Base-by-base conservation (phyloP, 2,888 invertebrate genomes). In the Busseola fusca region DNA sequence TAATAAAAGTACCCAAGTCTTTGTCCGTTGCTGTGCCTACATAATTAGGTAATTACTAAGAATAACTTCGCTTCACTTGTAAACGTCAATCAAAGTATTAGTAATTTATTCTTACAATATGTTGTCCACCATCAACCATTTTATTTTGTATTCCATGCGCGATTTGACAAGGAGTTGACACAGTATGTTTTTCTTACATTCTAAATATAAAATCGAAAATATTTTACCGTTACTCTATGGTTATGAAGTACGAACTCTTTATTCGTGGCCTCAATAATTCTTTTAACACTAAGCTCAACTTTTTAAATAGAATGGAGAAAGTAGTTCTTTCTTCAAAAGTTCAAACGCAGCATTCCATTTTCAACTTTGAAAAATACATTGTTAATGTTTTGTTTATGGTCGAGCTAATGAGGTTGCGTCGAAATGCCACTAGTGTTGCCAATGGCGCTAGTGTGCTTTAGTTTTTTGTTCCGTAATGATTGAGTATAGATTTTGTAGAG, bases 231-330 rank as follows among this genome's bases (percentile, higher is more conserved):
- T 85, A 76, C 64, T 56, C 64, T 42, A 74, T 75, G 64, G 63
- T 78, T 72, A 79, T 74, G 59, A 74, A 78, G 81, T 80, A 75
- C 58, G 56, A 83, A 83, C 76, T 73, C 76, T 74, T 77, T 80
- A 77, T 78, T 69, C 74, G 67, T 72, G 82, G 58, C 84, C 84
- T 74, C 86, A 82, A 77, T 85, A 80, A 71, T 67, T 60, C 68
- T 71, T 74, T 81, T 75, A 75, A 81, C 72, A 84, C 58, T 69
- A 80, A 82, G 83, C 76, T 54, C 74, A 72, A 74, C 70, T 78
- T 80, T 81, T 82, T 80, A 84, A 86, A 85, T 74, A 81, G 83
- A 80, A 84, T 82, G 63, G 75, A 83, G 86, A 86, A 85, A 84
- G 83, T 79, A 68, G 72, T 82, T 82, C 68, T 72, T 80, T 81